Conservation (phyloP, 2,888 invertebrate species). For the Allolobophora icterica region DNA sequence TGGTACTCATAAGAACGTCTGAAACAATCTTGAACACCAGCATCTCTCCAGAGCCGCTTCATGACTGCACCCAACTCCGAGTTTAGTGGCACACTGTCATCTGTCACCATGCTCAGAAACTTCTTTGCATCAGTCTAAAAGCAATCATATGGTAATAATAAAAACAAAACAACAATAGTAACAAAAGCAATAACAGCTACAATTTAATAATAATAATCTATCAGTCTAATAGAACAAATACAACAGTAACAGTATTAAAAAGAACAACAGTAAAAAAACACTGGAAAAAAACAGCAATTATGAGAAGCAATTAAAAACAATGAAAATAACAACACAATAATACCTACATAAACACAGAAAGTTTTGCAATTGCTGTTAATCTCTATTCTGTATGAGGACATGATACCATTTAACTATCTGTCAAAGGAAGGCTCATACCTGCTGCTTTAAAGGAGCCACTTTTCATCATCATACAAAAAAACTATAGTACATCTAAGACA, state of each 20-base stretch:
- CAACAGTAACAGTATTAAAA: no score
- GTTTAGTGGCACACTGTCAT: conserved; percentile 82
- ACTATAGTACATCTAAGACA: neutral
- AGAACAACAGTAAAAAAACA: no score
- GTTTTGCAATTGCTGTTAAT: no score
- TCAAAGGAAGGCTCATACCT: no score
- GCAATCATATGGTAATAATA: neutral
- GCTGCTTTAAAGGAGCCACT: neutral
- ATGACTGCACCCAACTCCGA: conserved; percentile 81
- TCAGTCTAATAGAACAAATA: no score
- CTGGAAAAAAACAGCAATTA: no score
- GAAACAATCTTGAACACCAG: conserved; percentile 81
- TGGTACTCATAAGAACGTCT: conserved; percentile 70
- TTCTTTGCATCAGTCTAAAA: conserved; percentile 34
- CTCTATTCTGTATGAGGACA: no score
- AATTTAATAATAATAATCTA: no score
- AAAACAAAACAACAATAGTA: neutral
- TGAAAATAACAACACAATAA: no score
- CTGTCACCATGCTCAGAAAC: conserved; percentile 30
- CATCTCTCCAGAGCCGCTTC: conserved; percentile 86
- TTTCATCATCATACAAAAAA: neutral
- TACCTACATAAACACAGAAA: no score
- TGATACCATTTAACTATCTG: no score
- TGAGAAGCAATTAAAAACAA: no score
- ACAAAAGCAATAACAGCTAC: neutral